These are phyloP conservation scores for Epizoanthus illoricatus DNA, from an alignment of 92 coral and sea anemone species.

Conservation along the genomic window DNA sequence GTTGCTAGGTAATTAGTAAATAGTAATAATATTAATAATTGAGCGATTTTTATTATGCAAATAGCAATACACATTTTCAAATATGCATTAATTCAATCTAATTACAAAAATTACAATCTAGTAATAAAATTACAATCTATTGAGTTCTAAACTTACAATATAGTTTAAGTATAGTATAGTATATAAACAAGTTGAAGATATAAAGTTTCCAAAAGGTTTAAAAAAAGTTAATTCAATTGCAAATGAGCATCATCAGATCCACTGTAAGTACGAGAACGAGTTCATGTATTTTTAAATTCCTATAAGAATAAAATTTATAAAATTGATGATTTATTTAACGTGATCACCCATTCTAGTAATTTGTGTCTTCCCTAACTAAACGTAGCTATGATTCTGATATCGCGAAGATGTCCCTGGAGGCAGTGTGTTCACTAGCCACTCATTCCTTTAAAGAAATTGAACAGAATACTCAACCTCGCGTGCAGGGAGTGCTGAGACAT, in stretches of 20 bases:
- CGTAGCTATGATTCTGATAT: conserved; percentile 80
- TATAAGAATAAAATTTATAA: not conserved
- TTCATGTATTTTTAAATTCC: not conserved
- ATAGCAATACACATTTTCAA: no score
- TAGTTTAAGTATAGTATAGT: no score
- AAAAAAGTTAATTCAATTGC: no score
- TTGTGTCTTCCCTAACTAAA: conserved; percentile 39
- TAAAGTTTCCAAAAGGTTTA: no score
- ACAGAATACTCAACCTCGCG: conserved; percentile 51
- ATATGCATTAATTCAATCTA: no score
- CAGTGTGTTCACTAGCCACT: conserved; percentile 74
- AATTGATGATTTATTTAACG: not conserved
- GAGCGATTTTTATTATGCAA: no score
- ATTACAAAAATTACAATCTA: no score
- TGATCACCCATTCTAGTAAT: not conserved
- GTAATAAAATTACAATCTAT: no score
- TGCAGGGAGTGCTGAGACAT: conserved; percentile 70
- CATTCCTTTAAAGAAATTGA: conserved; percentile 68
- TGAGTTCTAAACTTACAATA: no score
- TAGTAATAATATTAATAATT: no score
- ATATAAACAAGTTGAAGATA: no score
- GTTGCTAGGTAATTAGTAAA: no score
- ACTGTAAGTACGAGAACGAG: not conserved
- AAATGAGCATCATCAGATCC: not conserved
- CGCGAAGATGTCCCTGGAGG: conserved; percentile 93